phyloP scores from a whole-genome alignment of 1,140 invertebrate genomes.

The Rhagoletis zephyria region DNA sequence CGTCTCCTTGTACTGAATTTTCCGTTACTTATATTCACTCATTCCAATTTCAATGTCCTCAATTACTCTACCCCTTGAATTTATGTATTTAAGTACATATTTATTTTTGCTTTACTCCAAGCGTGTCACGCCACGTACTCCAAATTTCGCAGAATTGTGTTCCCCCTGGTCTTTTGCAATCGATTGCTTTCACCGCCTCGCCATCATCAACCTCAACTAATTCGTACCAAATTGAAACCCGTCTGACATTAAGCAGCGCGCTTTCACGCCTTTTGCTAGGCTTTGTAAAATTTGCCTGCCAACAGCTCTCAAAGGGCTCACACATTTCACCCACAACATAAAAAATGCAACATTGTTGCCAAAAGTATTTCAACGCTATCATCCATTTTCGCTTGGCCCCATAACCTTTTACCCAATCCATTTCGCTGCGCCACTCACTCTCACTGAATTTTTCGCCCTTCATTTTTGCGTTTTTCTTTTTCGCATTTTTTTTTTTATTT shows the following conservation, averaged over 20 bases:
- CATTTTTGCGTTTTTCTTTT: not conserved
- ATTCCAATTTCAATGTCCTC: too few relatives aligned
- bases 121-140: not conserved
- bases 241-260: slow-evolving; percentile 13
- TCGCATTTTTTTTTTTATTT: not conserved
- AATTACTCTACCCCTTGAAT: too few relatives aligned
- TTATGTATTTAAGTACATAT: too few relatives aligned
- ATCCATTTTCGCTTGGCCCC: slow-evolving; percentile 34
- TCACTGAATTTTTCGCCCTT: not conserved
- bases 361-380: slow-evolving; percentile 49
- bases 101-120: too few relatives aligned
- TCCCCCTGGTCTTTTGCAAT: not conserved
- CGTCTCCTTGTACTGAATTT: too few relatives aligned
- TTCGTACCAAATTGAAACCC: not conserved
- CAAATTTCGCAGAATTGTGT: not conserved
- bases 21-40: too few relatives aligned
- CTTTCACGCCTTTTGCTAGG: slow-evolving; percentile 23
- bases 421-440: not conserved
- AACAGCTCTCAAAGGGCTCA: slow-evolving; percentile 8
- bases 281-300: slow-evolving; percentile 35
- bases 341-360: slow-evolving; percentile 47
- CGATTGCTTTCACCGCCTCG: not conserved
- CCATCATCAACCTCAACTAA: not conserved
- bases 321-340: not conserved
- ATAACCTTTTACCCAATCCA: not conserved